These are phyloP conservation scores for Hypsopygia costalis DNA, from an alignment of 2,888 invertebrate species.

Conservation along the genomic window DNA sequence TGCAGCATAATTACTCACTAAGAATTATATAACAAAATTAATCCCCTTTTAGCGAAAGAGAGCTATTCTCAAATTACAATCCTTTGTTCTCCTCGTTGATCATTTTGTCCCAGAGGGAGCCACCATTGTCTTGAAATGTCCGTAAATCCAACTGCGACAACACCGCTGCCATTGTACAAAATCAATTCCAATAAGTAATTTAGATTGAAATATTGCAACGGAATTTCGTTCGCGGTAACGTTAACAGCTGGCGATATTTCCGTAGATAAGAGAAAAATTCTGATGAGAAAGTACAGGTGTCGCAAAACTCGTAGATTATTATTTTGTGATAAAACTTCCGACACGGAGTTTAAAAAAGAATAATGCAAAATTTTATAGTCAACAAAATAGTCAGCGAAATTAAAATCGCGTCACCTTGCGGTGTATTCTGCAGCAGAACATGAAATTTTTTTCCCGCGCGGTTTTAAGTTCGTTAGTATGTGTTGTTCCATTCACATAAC, in stretches of 20 bases:
- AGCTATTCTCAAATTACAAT: slow-evolving; percentile 38
- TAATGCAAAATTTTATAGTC: too few species aligned
- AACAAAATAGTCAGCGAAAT: too few species aligned
- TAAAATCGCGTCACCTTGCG: too few species aligned
- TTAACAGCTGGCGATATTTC: background rate
- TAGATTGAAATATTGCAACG: slow-evolving; percentile 12
- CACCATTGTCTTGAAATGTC: slow-evolving; percentile 32
- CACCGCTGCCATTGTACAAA: slow-evolving; percentile 15
- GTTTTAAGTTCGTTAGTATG: too few species aligned
- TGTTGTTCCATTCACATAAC: too few species aligned
- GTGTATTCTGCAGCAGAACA: too few species aligned
- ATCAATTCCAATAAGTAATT: slow-evolving; percentile 19
- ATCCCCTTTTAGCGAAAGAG: slow-evolving; percentile 27
- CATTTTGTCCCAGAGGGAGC: slow-evolving; percentile 33
- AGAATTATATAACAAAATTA: slow-evolving; percentile 28
- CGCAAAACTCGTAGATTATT: background rate
- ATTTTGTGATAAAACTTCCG: background rate
- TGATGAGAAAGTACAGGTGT: slow-evolving; percentile 1
- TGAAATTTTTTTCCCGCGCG: too few species aligned
- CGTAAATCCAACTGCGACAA: slow-evolving; percentile 29
- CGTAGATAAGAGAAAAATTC: background rate
- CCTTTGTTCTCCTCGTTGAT: slow-evolving; percentile 44
- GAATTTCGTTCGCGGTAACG: background rate
- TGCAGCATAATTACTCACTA: background rate
- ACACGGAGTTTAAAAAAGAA: too few species aligned